Conservation (phyloP, 2,113 vertebrate species). For the Acrocephalus arundinaceus region DNA sequence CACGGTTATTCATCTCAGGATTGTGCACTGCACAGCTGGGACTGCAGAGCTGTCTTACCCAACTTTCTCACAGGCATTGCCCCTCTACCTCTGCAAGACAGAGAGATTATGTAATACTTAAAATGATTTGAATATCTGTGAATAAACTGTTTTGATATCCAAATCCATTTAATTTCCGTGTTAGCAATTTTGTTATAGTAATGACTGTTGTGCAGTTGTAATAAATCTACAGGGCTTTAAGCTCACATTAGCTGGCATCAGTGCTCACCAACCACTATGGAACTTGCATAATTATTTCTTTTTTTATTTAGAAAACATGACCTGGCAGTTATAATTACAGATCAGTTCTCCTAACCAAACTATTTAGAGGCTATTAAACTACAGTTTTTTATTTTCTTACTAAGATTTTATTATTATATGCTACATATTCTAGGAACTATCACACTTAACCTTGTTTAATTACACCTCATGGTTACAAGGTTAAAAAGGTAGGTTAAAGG, state of each 20-base stretch:
- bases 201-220: not conserved
- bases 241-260: not conserved
- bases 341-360: not conserved
- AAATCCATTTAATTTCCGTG: not conserved
- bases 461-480: not conserved
- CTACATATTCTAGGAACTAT: not conserved
- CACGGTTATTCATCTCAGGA: not conserved
- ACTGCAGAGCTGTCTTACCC: not conserved
- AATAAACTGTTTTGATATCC: not conserved
- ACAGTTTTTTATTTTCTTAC: not conserved
- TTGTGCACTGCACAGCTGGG: not conserved
- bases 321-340: not conserved
- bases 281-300: not conserved
- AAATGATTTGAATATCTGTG: not conserved
- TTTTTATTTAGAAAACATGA: slow-evolving; percentile 4
- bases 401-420: not conserved
- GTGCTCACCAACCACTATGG: not conserved
- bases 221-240: not conserved
- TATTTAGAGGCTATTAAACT: not conserved
- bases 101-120: not conserved
- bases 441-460: not conserved
- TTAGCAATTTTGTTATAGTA: not conserved
- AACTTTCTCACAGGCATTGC: not conserved
- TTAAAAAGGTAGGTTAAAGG: not conserved
- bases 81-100: not conserved